These are phyloP conservation scores for Alosa alosa DNA, from an alignment of 2,113 vertebrate genomes.

Conservation along the genomic window DNA sequence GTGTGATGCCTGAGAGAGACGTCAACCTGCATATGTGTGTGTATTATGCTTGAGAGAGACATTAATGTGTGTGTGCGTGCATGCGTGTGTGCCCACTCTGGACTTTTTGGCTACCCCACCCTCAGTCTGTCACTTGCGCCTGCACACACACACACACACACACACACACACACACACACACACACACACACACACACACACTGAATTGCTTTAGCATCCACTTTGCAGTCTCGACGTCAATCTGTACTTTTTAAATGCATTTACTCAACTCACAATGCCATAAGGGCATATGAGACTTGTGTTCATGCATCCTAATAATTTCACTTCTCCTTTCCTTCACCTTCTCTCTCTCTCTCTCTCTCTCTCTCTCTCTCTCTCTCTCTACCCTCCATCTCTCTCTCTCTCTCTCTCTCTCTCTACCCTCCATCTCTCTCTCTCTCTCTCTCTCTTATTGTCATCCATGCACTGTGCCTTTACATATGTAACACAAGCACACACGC, in stretches of 20 bases:
- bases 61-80: not conserved
- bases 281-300: not conserved
- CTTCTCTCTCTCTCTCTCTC: not conserved
- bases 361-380: not conserved
- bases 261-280: not conserved
- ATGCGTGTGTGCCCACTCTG: not conserved
- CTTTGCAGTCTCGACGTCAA: not conserved
- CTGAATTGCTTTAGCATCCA: not conserved
- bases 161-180: conserved; percentile 17
- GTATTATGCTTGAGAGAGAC: not conserved
- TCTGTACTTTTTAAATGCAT: not conserved
- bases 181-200: not conserved
- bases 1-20: not conserved
- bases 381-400: not conserved
- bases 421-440: not conserved
- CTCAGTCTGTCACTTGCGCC: not conserved
- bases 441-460: not conserved
- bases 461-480: not conserved
- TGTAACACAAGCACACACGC: too few relatives aligned
- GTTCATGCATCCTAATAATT: not conserved
- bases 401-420: not conserved
- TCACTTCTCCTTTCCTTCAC: not conserved
- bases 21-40: not conserved
- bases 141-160: conserved; percentile 9
- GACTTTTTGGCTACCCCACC: not conserved